Percentiles rank a stretch among this genome's conserved stretches.
phyloP scores from a whole-genome alignment of 2,797 vertebrate species.

The Lateolabrax maculatus region DNA sequence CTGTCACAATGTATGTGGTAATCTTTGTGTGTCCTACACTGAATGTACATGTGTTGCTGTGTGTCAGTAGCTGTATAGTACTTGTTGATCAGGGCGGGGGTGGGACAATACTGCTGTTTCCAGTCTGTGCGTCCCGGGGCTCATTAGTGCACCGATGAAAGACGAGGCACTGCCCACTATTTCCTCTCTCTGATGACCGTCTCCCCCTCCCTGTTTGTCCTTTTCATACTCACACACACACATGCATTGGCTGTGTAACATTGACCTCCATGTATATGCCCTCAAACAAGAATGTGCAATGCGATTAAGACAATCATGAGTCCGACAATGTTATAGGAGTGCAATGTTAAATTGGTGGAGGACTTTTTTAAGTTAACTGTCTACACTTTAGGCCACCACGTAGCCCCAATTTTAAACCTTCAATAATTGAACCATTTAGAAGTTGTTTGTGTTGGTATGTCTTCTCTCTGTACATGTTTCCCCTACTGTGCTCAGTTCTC shows the following conservation, averaged over 20 bases:
- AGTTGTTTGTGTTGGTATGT: not conserved
- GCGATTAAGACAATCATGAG: not conserved
- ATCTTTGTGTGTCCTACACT: constrained; percentile 39
- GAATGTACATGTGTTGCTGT: constrained; percentile 55
- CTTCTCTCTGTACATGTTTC: not conserved
- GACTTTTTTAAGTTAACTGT: too few relatives aligned
- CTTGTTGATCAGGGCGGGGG: constrained; percentile 66
- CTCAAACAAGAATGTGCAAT: constrained; percentile 1
- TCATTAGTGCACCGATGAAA: constrained; percentile 86
- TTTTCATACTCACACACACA: constrained; percentile 41
- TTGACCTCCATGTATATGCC: constrained; percentile 14
- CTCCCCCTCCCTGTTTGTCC: constrained; percentile 54
- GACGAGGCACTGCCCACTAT: constrained; percentile 77
- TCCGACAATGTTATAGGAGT: too few relatives aligned
- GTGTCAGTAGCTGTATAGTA: constrained; percentile 60
- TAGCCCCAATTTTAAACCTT: not conserved
- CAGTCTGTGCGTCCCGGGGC: constrained; percentile 77
- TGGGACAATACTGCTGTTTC: constrained; percentile 83
- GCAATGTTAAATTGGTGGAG: too few relatives aligned
- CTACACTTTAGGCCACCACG: not conserved
- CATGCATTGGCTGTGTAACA: constrained; percentile 30
- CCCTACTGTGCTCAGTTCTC: not conserved
- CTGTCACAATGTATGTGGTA: constrained; percentile 28
- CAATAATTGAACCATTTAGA: not conserved
- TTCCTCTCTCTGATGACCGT: constrained; percentile 78